Conservation (phyloP, 2,113 vertebrate genomes). For the Dolichotis patagonum region DNA sequence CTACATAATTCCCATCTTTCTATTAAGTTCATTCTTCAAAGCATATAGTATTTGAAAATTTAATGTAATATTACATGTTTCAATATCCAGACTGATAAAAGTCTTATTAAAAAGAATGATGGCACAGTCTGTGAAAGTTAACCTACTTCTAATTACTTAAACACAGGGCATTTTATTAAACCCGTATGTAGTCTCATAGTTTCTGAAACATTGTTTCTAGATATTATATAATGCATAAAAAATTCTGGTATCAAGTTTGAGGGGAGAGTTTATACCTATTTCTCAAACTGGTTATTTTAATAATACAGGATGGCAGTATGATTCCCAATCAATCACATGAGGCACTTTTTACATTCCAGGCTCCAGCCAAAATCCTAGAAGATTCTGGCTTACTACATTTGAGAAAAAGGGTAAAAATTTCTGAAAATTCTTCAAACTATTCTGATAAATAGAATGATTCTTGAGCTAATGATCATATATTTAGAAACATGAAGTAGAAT, state of each 20-base stretch:
- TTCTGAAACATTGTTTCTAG: conserved; percentile 1
- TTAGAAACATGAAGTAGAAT: neutral
- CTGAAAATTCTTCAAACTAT: conserved; percentile 4
- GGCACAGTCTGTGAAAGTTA: neutral
- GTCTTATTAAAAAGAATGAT: conserved; percentile 6
- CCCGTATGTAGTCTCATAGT: neutral
- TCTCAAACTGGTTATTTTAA: conserved; percentile 44
- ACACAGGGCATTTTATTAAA: conserved; percentile 15
- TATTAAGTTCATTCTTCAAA: conserved; percentile 17
- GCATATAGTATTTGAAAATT: conserved; percentile 5
- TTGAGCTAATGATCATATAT: neutral
- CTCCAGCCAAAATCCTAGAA: neutral
- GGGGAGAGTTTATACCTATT: neutral
- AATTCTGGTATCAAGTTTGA: conserved; percentile 16
- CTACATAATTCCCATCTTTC: conserved; percentile 29
- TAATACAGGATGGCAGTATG: neutral
- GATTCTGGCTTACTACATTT: neutral
- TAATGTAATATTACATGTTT: conserved; percentile 1
- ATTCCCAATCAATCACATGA: neutral
- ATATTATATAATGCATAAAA: neutral
- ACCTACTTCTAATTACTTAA: conserved; percentile 48
- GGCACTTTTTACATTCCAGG: neutral
- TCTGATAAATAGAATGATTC: neutral
- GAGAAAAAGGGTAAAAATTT: neutral
- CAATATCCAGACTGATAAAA: conserved; percentile 28